Evolutionary conservation across 92 coral and sea anemone genomes (phyloP).

Genomic region (Siderastrea radians): DNA sequence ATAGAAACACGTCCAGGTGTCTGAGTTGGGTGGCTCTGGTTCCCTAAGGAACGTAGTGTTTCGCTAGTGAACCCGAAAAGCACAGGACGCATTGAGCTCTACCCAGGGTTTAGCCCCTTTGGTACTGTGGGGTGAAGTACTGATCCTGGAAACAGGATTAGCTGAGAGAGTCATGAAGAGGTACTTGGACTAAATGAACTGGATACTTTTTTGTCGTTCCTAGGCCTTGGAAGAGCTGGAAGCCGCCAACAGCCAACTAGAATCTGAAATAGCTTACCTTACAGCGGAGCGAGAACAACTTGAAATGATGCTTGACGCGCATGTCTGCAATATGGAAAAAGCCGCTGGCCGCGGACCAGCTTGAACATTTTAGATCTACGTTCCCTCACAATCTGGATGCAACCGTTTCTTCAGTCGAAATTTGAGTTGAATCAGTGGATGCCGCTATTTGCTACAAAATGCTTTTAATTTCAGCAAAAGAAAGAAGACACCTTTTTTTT

Average conservation of each 20-base stretch:
- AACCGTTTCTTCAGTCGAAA: neutral
- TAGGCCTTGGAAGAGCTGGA: constrained; percentile 93
- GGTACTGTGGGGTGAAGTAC: too few species aligned
- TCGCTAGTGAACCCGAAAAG: too few species aligned
- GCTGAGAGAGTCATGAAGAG: too few species aligned
- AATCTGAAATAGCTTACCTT: constrained; percentile 89
- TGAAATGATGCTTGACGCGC: constrained; percentile 91
- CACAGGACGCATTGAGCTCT: too few species aligned
- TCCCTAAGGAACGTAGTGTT: too few species aligned
- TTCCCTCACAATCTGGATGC: neutral
- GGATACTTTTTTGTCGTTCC: neutral
- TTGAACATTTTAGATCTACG: constrained; percentile 1
- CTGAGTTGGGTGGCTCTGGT: too few species aligned
- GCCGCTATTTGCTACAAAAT: neutral
- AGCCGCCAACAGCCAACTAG: constrained; percentile 92
- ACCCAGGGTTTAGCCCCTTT: too few species aligned
- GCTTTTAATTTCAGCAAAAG: neutral
- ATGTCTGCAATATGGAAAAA: constrained; percentile 73
- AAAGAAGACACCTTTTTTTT: neutral
- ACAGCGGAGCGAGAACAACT: constrained; percentile 88
- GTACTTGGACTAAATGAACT: neutral
- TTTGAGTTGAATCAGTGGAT: neutral
- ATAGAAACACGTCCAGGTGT: too few species aligned
- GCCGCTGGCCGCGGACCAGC: constrained; percentile 86
- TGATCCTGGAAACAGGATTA: too few species aligned